phyloP scores from a whole-genome alignment of 2,888 invertebrate species.

The Tenodera sinensis region DNA sequence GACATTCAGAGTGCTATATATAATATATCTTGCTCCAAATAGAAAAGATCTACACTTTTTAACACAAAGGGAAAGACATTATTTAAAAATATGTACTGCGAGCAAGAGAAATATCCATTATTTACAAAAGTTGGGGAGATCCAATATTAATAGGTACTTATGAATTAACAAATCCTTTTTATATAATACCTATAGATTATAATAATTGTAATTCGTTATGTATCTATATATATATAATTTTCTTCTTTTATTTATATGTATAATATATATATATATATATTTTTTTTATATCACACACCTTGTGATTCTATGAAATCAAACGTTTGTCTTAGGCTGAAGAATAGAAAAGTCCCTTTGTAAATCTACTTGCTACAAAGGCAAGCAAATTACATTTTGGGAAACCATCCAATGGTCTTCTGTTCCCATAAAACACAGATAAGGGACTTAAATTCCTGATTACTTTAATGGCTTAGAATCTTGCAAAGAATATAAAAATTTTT shows the following conservation, averaged over 20 bases:
- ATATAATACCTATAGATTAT: conserved; percentile 26
- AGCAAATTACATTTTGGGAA: neutral
- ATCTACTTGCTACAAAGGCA: neutral
- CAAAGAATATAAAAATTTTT: conserved; percentile 29
- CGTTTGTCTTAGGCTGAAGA: conserved; percentile 24
- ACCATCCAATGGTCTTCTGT: conserved; percentile 16
- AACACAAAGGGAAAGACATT: conserved; percentile 19
- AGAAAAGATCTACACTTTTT: conserved; percentile 12
- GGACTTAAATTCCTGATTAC: conserved; percentile 12
- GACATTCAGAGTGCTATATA: conserved; percentile 15
- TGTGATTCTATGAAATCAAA: conserved; percentile 31
- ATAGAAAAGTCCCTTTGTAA: conserved; percentile 20
- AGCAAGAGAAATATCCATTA: conserved; percentile 22
- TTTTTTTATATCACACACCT: conserved; percentile 31
- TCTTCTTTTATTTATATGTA: conserved; percentile 26
- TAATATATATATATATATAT: conserved; percentile 31
- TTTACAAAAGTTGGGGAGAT: conserved; percentile 29
- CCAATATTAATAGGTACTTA: conserved; percentile 25
- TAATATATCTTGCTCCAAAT: conserved; percentile 12
- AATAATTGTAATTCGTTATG: conserved; percentile 28
- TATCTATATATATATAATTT: conserved; percentile 30
- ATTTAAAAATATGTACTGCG: conserved; percentile 20
- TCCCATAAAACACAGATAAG: neutral
- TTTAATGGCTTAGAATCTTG: conserved; percentile 20
- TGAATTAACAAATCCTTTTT: conserved; percentile 10